Evolutionary conservation across 2,113 vertebrate species (phyloP), one percentile per base, ranked within the genome.

Genomic region (Eolophus roseicapilla): DNA sequence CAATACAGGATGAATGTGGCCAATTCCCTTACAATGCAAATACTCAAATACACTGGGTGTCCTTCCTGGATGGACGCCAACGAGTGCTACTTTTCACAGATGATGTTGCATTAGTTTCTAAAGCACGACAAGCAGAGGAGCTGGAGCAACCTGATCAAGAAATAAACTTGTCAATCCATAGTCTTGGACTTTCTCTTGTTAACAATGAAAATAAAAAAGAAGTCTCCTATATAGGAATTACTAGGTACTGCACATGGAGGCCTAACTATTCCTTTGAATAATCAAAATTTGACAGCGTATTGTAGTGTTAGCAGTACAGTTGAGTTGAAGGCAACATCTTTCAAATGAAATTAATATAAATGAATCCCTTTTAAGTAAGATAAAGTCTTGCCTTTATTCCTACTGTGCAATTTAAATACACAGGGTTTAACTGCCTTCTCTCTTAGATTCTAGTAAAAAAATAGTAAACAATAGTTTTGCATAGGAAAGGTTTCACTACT

Each of bases 51-150:
- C 99, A 99, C 82, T 99, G 99, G 99, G 99, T 99, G 7, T 99
- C 99, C 17, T 99, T 99, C 96, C 97, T 99, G 64, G 99, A 99
- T 6, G 99, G 99, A 1, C 98, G 99, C 1, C 99, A 99, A 85
- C 98, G 99, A 25, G 98, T 99, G 64, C 95, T 99, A 57, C 98
- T 99, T 49, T 99, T 99, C 92, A 99, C 99, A 0, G 99, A 99
- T 74, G 99, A 99, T 14, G 98, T 99, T 5, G 99, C 98, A 0
- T 96, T 99, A 68, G 98, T 99, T 65, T 98, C 98, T 18, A 99
- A 99, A 97, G 99, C 99, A 12, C 98, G 98, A 8, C 99, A 99
- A 94, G 99, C 99, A 2, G 99, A 99, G 93, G 99, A 99, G 88
- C 97, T 99, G 74, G 99, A 99, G 46, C 99, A 99, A 79, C 98